Base-by-base conservation (phyloP, 1,140 invertebrate genomes). In the Drosophila dunni region DNA sequence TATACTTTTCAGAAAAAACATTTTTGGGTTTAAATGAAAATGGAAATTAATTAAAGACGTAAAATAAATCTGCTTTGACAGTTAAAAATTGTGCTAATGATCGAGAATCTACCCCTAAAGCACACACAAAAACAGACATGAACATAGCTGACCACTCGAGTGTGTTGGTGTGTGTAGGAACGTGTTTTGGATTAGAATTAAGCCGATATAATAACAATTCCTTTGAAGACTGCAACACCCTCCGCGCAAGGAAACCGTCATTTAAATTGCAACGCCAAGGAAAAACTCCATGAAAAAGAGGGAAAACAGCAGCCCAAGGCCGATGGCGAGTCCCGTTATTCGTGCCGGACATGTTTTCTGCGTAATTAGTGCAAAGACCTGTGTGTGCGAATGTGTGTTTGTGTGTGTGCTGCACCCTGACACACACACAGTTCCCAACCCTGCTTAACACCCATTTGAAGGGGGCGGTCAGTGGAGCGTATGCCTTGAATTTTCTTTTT, bases 131-230 rank as follows among this genome's bases (percentile, higher is more conserved):
- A 46, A 17, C 17, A 33, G 11, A 11, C 17, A 9, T 9, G 13
- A n/a, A 46, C 7, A 1, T 2, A 3, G 40, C 53, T 71, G 74
- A 78, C 64, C 73, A 71, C 38, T 80, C 61, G 56, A 48, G 5
- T 36, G 45, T 17, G 44, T 63, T 80, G 62, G 48, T 48, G 5
- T 76, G 57, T 62, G 46, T 10, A 34, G 75, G 76, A 86, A 86
- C 83, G 83, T 86, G 83, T 88, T 42, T 69, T 60, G 83, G 83
- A 82, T 86, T 86, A 86, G 76, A 86, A 86, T 88, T 86, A 86
- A 86, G 81, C 81, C 82, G 53, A 36, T 69, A 46, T 57, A 75
- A 70, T 58, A 64, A 63, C 56, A 8, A 5, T 45, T 51, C 45
- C 69, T 84, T 81, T 66, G 69, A 61, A 64, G 75, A 79, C 45